These are phyloP conservation scores for Erebia epiphron DNA, from an alignment of 2,888 invertebrate genomes.

Conservation along the genomic window DNA sequence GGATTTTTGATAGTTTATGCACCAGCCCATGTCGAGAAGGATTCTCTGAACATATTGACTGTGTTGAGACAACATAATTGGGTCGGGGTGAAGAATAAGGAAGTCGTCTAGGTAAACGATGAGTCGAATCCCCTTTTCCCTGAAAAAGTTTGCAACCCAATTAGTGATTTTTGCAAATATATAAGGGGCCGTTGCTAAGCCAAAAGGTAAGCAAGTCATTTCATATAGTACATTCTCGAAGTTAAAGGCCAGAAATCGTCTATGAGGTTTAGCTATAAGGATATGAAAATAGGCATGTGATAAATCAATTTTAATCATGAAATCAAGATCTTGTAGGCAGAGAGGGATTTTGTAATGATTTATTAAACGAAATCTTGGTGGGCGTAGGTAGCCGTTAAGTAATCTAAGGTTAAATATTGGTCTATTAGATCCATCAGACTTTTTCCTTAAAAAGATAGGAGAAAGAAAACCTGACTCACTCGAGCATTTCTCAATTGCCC, in stretches of 20 bases:
- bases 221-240: background rate
- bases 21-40: background rate
- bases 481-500: background rate
- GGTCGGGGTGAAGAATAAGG: background rate
- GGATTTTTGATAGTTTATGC: slow-evolving; percentile 2
- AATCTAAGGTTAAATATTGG: background rate
- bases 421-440: background rate
- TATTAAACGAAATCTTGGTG: slow-evolving; percentile 3
- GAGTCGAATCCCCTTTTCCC: background rate
- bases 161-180: slow-evolving; percentile 1
- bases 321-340: background rate
- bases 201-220: background rate
- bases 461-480: slow-evolving; percentile 3
- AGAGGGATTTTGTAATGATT: slow-evolving; percentile 1
- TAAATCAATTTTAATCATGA: background rate
- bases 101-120: slow-evolving; percentile 1
- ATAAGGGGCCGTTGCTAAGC: background rate
- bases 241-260: background rate
- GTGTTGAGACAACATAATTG: slow-evolving; percentile 1
- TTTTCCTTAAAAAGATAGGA: background rate
- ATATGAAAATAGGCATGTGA: background rate
- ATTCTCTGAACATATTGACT: background rate
- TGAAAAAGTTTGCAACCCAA: slow-evolving; percentile 1
- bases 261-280: background rate
- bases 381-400: background rate